phyloP scores from a whole-genome alignment of 2,888 invertebrate genomes.

The Pocota personata region DNA sequence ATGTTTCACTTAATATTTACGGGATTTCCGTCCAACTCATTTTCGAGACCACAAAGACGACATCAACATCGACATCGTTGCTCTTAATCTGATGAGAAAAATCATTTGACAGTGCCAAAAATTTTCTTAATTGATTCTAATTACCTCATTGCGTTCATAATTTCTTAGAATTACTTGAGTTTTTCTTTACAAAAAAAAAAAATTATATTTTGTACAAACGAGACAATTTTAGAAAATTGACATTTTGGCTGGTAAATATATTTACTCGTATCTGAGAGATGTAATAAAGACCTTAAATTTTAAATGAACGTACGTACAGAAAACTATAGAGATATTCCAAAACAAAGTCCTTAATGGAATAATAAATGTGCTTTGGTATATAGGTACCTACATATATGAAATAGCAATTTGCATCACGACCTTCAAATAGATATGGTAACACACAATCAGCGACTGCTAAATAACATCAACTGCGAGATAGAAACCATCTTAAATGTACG shows the following conservation, averaged over 20 bases:
- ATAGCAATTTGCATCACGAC: too few species aligned
- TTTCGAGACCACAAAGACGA: constrained; percentile 2
- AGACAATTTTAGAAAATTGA: constrained; percentile 41
- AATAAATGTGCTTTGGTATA: too few species aligned
- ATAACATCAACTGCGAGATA: too few species aligned
- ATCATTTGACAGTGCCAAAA: constrained; percentile 51
- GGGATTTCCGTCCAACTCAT: not conserved
- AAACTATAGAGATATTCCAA: too few species aligned
- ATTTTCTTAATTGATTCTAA: constrained; percentile 60
- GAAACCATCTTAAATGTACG: too few species aligned
- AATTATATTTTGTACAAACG: not conserved
- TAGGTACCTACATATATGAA: too few species aligned
- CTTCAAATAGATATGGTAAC: too few species aligned
- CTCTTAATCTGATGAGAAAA: constrained; percentile 47
- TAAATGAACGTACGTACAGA: constrained; percentile 3
- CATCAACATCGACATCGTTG: constrained; percentile 9
- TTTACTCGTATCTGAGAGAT: not conserved
- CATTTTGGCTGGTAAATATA: constrained; percentile 24
- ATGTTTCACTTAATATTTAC: constrained; percentile 14
- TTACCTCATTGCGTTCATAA: constrained; percentile 38
- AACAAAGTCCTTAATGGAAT: too few species aligned
- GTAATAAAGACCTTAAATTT: constrained; percentile 7
- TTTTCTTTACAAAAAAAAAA: not conserved
- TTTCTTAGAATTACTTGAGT: constrained; percentile 6
- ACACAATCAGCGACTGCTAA: too few species aligned